Evolutionary conservation across 2,797 vertebrate genomes (phyloP).

Genomic region (Borostomias antarcticus): DNA sequence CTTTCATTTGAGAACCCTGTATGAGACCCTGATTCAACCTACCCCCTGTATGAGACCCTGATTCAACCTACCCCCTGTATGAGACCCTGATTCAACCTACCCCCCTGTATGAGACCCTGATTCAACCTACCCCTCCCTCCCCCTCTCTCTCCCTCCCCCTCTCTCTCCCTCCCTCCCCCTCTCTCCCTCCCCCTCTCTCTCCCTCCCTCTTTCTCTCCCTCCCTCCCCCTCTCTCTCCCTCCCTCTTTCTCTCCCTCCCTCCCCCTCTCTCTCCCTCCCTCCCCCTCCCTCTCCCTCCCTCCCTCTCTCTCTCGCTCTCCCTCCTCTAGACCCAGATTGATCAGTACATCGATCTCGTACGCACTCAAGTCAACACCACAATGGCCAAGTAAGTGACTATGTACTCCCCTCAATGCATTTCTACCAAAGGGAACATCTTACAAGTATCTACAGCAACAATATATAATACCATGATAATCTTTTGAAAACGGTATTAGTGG

Average conservation of each 20-base stretch:
- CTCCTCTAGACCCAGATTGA: conserved; percentile 86
- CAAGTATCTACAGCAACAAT: too few species aligned
- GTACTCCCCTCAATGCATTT: too few species aligned
- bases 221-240: conserved; percentile 7
- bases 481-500: background rate
- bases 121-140: background rate
- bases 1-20: too few species aligned
- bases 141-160: conserved; percentile 17
- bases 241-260: too few species aligned
- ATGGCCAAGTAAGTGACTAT: conserved; percentile 83
- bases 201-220: conserved; percentile 13
- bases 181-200: background rate
- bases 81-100: too few species aligned
- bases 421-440: background rate
- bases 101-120: too few species aligned
- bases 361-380: conserved; percentile 81
- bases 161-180: conserved; percentile 11
- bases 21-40: too few species aligned
- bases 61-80: too few species aligned
- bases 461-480: too few species aligned
- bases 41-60: too few species aligned
- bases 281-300: conserved; percentile 10
- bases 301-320: background rate
- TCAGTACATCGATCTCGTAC: conserved; percentile 83
- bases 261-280: too few species aligned